Conservation (phyloP, 2,113 vertebrate genomes). For the Oncorhynchus clarkii region DNA sequence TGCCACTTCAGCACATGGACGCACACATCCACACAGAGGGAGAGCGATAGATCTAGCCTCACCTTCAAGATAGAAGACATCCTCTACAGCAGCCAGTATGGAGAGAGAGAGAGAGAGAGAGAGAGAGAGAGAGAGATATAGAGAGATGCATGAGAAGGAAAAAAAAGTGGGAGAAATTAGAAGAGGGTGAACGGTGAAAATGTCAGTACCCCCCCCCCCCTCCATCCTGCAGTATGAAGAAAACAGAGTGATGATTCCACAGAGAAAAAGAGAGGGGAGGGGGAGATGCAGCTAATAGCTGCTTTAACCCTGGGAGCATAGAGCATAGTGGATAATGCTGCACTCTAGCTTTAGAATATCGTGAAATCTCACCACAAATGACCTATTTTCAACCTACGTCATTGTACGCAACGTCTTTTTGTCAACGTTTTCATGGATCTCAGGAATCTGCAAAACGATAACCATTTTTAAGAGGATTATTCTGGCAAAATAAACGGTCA, state of each 20-base stretch:
- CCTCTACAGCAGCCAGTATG: slow-evolving; percentile 92
- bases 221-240: not conserved
- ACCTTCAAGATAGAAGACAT: slow-evolving; percentile 99
- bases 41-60: slow-evolving; percentile 80
- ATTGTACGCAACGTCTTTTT: no score
- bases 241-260: not conserved
- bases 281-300: slow-evolving; percentile 4
- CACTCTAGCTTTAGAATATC: no score
- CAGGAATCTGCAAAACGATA: no score
- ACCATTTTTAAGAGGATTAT: no score
- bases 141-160: slow-evolving; percentile 80
- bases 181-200: slow-evolving; percentile 59
- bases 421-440: no score
- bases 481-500: no score
- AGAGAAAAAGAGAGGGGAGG: not conserved
- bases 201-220: not conserved
- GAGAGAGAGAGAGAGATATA: slow-evolving; percentile 78
- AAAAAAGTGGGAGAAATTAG: slow-evolving; percentile 48
- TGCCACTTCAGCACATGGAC: slow-evolving; percentile 54
- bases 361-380: no score
- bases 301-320: not conserved
- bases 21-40: slow-evolving; percentile 46
- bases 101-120: slow-evolving; percentile 78
- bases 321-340: not conserved
- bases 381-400: no score